Conservation (phyloP, 2,113 vertebrate genomes). For the Dunckerocampus dactyliophorus region DNA sequence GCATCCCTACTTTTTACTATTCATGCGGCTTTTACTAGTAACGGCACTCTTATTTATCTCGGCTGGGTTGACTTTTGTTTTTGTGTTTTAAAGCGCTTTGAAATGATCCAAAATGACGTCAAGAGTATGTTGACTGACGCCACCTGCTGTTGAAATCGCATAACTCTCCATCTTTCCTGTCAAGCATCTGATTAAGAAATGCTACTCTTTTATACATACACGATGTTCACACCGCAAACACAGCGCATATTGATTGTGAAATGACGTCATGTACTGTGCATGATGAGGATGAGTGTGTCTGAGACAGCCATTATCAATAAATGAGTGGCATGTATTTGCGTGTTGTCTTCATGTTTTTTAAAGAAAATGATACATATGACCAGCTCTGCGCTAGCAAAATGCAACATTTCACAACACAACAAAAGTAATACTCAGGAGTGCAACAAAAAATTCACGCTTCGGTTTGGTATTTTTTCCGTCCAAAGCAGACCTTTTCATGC, state of each 20-base stretch:
- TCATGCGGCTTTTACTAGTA: slow-evolving; percentile 19
- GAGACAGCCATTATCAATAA: not conserved
- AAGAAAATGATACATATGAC: no score
- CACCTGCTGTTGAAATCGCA: not conserved
- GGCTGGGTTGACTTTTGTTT: slow-evolving; percentile 43
- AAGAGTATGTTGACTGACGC: slow-evolving; percentile 3
- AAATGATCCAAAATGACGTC: slow-evolving; percentile 9
- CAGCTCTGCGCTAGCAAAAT: no score
- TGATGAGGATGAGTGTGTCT: not conserved
- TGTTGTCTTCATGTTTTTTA: no score
- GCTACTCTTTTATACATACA: not conserved
- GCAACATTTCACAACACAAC: no score
- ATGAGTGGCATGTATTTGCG: no score
- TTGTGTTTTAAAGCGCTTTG: slow-evolving; percentile 21
- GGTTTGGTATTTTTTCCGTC: no score
- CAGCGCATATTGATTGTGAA: not conserved
- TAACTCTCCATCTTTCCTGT: not conserved
- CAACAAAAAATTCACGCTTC: no score
- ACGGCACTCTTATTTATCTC: slow-evolving; percentile 35
- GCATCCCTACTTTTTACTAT: no score
- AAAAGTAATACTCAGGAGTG: no score
- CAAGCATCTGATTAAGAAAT: not conserved
- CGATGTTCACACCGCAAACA: not conserved
- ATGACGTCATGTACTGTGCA: not conserved
- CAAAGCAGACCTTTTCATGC: no score